Conservation (phyloP, 2,888 invertebrate species). For the Colostygia pectinataria region DNA sequence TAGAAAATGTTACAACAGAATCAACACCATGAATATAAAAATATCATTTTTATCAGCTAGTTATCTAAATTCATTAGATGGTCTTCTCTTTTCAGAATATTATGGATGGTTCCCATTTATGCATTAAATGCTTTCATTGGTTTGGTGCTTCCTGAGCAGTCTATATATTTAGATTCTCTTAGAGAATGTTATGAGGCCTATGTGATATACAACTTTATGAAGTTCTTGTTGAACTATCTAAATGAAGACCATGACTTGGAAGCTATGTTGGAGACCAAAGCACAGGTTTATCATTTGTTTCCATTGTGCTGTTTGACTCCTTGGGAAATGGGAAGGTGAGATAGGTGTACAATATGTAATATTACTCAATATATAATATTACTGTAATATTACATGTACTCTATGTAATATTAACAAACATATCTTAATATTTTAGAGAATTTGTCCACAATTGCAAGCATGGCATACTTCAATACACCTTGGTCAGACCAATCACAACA, state of each 20-base stretch:
- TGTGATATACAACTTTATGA: slow-evolving; percentile 99
- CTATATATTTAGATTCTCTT: slow-evolving; percentile 95
- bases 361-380: no score
- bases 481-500: slow-evolving; percentile 94
- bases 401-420: neutral
- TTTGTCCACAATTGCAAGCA: slow-evolving; percentile 98
- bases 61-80: no score
- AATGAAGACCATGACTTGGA: slow-evolving; percentile 94
- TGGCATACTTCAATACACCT: slow-evolving; percentile 97
- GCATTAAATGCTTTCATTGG: slow-evolving; percentile 97
- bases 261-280: slow-evolving; percentile 89
- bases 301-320: slow-evolving; percentile 95
- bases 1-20: no score
- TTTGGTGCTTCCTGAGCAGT: slow-evolving; percentile 91
- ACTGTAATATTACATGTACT: neutral
- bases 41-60: no score
- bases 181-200: slow-evolving; percentile 99
- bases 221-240: slow-evolving; percentile 94
- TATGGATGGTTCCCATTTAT: slow-evolving; percentile 99
- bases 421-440: slow-evolving; percentile 82
- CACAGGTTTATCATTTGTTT: slow-evolving; percentile 94
- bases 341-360: neutral
- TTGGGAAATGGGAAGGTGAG: slow-evolving; percentile 91
- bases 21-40: no score
- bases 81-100: slow-evolving; percentile 84